Base-by-base conservation (phyloP, 2,113 vertebrate genomes). In the Pluvianellus socialis region DNA sequence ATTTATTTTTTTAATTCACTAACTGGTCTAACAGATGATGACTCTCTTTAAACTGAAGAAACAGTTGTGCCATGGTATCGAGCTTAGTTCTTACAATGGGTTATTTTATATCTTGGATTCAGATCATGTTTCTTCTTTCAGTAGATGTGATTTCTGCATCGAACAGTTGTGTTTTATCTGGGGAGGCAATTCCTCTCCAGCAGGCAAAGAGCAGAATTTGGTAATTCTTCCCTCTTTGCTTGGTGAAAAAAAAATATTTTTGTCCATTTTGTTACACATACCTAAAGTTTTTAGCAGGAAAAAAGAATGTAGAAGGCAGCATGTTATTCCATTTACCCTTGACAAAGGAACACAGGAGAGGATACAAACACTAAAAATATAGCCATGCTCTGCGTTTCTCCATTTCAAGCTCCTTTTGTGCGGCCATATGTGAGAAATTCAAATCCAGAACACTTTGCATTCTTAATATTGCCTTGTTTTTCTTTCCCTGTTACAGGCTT, bases 331-430 rank as follows among this genome's bases (percentile, higher is more conserved):
- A 66, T 15, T 79, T 35, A 32, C 3, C 23, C n/a, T 89, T 81
- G 66, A 84, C 49, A 91, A 91, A 49, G 58, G 83, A 92, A 16
- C 55, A 67, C 56, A 53, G 61, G 67, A 83, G 44, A 88, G 59
- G 23, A 21, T 75, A 22, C 49, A 80, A 85, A 81, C 45, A 61
- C 61, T 81, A 38, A 92, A 81, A 89, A 50, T 66, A 50, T 24
- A 61, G 28, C 33, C 27, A 4, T 87, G 62, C 56, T 87, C 27
- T 79, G 30, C 40, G 38, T 61, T 56, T 91, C 35, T 68, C 6
- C 6, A 58, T 95, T 92, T 80, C 65, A 86, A 28, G 44, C 47
- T 94, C 12, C 56, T 81, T 94, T 95, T 94, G 76, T 92, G 86
- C 65, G 81, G 52, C 76, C 40, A 17, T 71, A 38, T 91, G 56